Evolutionary conservation across 2,797 vertebrate genomes (phyloP), one percentile per base, ranked within the genome.

Genomic region (Pteronotus mesoamericanus): DNA sequence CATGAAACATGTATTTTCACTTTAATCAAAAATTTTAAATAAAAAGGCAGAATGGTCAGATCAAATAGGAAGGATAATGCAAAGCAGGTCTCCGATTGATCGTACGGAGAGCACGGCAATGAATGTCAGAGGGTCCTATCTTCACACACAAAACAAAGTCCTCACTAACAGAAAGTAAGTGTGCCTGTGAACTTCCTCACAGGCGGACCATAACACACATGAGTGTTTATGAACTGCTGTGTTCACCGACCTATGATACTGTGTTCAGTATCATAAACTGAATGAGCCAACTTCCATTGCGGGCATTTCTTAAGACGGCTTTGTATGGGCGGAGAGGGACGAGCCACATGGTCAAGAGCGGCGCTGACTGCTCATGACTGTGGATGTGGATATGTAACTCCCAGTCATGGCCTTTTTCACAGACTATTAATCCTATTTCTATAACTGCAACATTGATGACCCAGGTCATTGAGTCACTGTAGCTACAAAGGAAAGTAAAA

Each of bases 1-100:
- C 14, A 84, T 61, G 42, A 93, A 95, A 55, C 16, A 68, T 16
- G 21, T 16, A 83, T 91, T 86, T 42, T 64, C 83, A 92, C 2
- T 24, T 15, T 68, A 84, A 72, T 64, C 22, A 80, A 42, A 42
- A 15, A 21, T 29, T 66, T 48, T 32, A 51, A 53, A n/a, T 21
- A 61, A 42, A 39, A 87, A 55, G 64, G 9, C 26, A 26, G 11
- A 29, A 48, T 26, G 12, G 59, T 55, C 72, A 86, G 39, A 69
- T 59, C 42, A 89, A 77, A 75, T 0, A 69, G 53, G 37, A 86
- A 87, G 37, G 16, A 86, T 24, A 78, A 51, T 2, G 5, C 26
- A 83, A 86, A 92, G 22, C 42, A 34, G 21, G 15, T 89, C 14
- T 68, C 39, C 19, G 51, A 26, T 4, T 2, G 21, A 79, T 3